Evolutionary conservation across 2,888 invertebrate species (phyloP).

Genomic region (Melanostoma scalare): DNA sequence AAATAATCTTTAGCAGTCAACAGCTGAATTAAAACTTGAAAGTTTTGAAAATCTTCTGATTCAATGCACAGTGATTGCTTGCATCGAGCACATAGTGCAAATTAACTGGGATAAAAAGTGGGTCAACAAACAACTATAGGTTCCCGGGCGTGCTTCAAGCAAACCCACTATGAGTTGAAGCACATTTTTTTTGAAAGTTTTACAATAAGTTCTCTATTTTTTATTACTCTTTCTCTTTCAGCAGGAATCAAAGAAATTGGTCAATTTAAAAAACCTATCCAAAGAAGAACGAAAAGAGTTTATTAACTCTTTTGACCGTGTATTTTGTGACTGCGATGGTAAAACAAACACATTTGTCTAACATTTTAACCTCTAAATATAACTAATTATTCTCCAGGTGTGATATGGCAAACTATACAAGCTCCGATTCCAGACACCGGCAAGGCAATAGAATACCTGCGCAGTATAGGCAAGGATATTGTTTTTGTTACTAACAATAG

Average conservation of each 20-base stretch:
- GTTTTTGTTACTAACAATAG: slow-evolving; percentile 82
- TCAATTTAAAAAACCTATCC: slow-evolving; percentile 74
- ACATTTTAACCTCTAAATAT: no score
- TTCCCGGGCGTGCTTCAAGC: no score
- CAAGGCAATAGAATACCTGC: slow-evolving; percentile 80
- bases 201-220: no score
- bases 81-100: no score
- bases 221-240: slow-evolving; percentile 3
- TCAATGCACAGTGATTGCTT: no score
- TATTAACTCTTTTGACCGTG: slow-evolving; percentile 83
- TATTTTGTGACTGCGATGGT: slow-evolving; percentile 86
- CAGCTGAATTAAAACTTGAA: no score
- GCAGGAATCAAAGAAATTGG: slow-evolving; percentile 10
- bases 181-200: no score
- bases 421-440: slow-evolving; percentile 80
- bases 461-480: slow-evolving; percentile 81
- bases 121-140: no score
- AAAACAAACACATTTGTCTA: slow-evolving; percentile 46
- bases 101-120: no score
- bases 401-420: slow-evolving; percentile 81
- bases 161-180: no score
- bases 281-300: slow-evolving; percentile 78
- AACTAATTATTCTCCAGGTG: slow-evolving; percentile 79
- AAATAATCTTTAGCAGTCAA: no score
- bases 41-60: no score